Base-by-base conservation (phyloP, 2,888 invertebrate genomes). In the Tachina lurida region DNA sequence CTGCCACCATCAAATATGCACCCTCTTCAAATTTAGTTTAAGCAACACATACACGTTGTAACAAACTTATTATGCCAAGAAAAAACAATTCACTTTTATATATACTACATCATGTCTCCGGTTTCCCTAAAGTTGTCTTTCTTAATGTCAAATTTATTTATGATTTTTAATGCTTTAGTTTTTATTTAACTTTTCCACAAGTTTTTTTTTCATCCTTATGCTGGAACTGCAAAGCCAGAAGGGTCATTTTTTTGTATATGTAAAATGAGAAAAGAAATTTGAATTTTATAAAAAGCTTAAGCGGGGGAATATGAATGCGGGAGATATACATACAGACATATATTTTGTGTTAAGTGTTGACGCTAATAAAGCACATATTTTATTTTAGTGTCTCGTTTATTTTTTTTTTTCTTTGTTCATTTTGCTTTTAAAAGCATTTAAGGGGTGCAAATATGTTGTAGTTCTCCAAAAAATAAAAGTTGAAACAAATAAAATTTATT, bases 61-160 rank as follows among this genome's bases (percentile, higher is more conserved):
- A 5, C 0, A 31, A 31, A 4, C 31, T 31, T 22, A 2, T 22
- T n/a, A n/a, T n/a, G n/a, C n/a, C n/a, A n/a, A n/a, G n/a, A n/a
- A n/a, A n/a, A n/a, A n/a, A n/a, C n/a, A n/a, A n/a, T n/a, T 22
- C 31, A 31, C 31, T 31, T 31, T 31, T 31, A 3, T 31, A 31
- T 31, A 81, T 52, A 82, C 52, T 70, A 71, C 67, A 49, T 58
- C 68, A 62, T 81, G 71, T 79, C 75, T 71, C 47, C 60, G 19
- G n/a, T 70, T 74, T 63, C 31, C 56, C 22, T 68, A 43, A 45
- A 81, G 62, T 70, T 81, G 83, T 86, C 78, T 65, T 76, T 80
- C 83, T 83, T 80, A 83, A 83, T 83, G 86, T 86, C 83, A 83
- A 76, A 83, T 83, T 83, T 86, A 83, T 86, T 86, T 86, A 86